phyloP scores from a whole-genome alignment of 2,797 vertebrate species.

The Myotis findleyi region DNA sequence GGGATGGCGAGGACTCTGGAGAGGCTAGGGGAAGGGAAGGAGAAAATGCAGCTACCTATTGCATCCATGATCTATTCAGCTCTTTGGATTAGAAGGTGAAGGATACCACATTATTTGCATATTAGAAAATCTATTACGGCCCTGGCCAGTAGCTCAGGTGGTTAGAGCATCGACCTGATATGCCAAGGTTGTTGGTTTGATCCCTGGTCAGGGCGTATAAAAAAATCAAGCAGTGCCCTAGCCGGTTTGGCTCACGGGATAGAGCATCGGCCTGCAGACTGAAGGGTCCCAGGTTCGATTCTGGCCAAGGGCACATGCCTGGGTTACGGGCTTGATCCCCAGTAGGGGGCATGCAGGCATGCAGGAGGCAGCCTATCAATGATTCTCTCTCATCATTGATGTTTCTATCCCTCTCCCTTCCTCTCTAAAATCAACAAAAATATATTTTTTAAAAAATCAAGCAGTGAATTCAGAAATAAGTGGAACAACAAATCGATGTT shows the following conservation, averaged over 20 bases:
- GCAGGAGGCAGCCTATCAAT: too few relatives aligned
- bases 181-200: not conserved
- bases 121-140: not conserved
- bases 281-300: too few relatives aligned
- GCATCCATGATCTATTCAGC: not conserved
- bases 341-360: too few relatives aligned
- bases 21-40: not conserved
- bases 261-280: too few relatives aligned
- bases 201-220: not conserved
- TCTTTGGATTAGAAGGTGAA: not conserved
- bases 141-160: not conserved
- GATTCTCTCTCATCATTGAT: too few relatives aligned
- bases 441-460: not conserved
- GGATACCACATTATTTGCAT: not conserved
- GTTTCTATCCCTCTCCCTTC: too few relatives aligned
- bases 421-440: too few relatives aligned
- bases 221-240: too few relatives aligned
- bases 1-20: not conserved
- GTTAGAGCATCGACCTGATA: not conserved
- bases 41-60: not conserved
- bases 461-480: not conserved
- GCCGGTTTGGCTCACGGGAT: too few relatives aligned
- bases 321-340: too few relatives aligned
- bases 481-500: not conserved
- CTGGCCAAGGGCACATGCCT: too few relatives aligned